Conservation (phyloP, 1,140 invertebrate species). For the Bombus consobrinus region DNA sequence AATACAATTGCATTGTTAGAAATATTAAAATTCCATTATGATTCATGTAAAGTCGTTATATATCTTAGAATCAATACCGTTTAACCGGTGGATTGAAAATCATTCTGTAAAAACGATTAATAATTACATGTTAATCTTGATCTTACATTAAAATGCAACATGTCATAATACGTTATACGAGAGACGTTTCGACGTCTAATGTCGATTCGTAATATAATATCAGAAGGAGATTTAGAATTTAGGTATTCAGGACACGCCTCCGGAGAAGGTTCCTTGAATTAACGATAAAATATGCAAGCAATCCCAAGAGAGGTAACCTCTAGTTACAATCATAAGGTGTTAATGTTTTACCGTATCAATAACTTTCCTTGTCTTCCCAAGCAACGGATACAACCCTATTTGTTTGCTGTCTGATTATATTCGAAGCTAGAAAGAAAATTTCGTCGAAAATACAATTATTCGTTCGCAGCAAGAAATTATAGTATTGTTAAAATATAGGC, state of each 20-base stretch:
- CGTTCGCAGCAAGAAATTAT: neutral
- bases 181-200: neutral
- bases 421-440: neutral
- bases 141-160: neutral
- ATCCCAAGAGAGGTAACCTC: conserved; percentile 43
- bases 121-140: neutral
- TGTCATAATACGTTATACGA: no score
- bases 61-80: conserved; percentile 7
- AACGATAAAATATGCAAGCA: conserved; percentile 55
- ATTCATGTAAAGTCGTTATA: neutral
- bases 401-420: neutral
- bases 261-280: conserved; percentile 31
- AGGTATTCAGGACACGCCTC: conserved; percentile 29
- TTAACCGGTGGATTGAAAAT: neutral
- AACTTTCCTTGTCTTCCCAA: neutral
- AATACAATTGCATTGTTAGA: no score
- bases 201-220: neutral
- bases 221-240: neutral
- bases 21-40: neutral
- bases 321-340: conserved; percentile 36
- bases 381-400: neutral
- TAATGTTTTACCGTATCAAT: conserved; percentile 51
- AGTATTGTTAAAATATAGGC: neutral
- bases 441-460: neutral
- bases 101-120: neutral